Evolutionary conservation across 2,888 invertebrate genomes (phyloP).

Genomic region (Scrobipalpa atriplicella): DNA sequence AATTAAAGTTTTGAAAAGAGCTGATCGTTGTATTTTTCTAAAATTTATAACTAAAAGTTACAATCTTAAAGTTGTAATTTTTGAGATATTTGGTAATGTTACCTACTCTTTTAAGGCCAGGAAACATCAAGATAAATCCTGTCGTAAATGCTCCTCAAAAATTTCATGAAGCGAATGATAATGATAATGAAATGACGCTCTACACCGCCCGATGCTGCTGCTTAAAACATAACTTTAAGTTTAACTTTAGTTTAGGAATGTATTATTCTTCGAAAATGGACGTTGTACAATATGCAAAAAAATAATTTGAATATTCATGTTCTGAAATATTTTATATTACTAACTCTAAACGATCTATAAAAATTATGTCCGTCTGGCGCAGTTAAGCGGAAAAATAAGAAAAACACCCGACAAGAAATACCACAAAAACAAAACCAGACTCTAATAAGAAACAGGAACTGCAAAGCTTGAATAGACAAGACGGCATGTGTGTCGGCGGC

Average conservation of each 20-base stretch:
- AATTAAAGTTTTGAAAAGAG: background rate
- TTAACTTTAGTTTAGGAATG: too few relatives aligned
- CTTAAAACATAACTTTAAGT: too few relatives aligned
- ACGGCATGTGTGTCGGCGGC: constrained; percentile 21
- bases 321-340: background rate
- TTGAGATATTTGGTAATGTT: too few relatives aligned
- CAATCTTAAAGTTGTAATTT: too few relatives aligned
- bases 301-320: background rate
- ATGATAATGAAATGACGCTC: too few relatives aligned
- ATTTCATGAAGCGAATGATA: too few relatives aligned
- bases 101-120: too few relatives aligned
- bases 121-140: too few relatives aligned
- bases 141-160: too few relatives aligned
- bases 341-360: background rate
- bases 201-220: too few relatives aligned
- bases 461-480: constrained; percentile 23
- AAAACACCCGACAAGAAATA: background rate
- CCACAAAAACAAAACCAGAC: constrained; percentile 2
- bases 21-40: background rate
- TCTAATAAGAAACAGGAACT: constrained; percentile 4
- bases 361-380: background rate
- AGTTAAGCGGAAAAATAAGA: background rate
- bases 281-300: too few relatives aligned
- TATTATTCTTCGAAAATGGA: too few relatives aligned
- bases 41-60: background rate